phyloP scores from a whole-genome alignment of 2,888 invertebrate species.

The Epistrophella euchroma region DNA sequence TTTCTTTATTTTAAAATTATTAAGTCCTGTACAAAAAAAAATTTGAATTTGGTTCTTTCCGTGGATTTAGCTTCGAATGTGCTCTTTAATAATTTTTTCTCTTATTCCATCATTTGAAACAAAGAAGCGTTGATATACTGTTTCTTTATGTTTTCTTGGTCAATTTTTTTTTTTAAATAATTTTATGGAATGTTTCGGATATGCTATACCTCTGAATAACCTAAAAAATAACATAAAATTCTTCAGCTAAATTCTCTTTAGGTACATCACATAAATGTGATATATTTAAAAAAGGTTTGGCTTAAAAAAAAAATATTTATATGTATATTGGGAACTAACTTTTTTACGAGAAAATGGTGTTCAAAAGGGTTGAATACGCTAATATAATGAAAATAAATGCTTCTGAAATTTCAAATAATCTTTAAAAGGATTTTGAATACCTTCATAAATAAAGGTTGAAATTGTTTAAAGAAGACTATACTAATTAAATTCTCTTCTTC shows the following conservation, averaged over 20 bases:
- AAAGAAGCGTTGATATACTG: background rate
- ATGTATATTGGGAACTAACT: constrained; percentile 9
- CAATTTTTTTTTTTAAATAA: background rate
- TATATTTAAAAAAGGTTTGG: background rate
- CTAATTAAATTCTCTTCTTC: too few relatives aligned
- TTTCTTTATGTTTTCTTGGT: background rate
- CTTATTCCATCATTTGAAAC: too few relatives aligned
- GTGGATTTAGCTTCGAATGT: too few relatives aligned
- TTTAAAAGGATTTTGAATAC: too few relatives aligned
- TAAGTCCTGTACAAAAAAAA: too few relatives aligned
- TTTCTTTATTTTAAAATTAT: too few relatives aligned
- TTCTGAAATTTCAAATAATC: background rate
- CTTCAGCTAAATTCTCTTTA: background rate
- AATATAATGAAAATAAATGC: background rate
- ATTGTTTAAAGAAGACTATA: too few relatives aligned
- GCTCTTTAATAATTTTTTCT: too few relatives aligned
- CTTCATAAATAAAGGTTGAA: too few relatives aligned
- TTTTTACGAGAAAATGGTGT: background rate
- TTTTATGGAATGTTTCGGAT: background rate
- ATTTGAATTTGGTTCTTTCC: too few relatives aligned
- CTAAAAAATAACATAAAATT: background rate
- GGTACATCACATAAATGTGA: background rate
- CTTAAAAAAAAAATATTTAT: background rate
- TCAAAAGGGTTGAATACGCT: background rate
- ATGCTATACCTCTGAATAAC: constrained; percentile 6